A percentile compares a stretch with the other conserved stretches of the same genome.
These are phyloP conservation scores for Scarus forsteni DNA, from an alignment of 2,797 vertebrate genomes.

Conservation along the genomic window DNA sequence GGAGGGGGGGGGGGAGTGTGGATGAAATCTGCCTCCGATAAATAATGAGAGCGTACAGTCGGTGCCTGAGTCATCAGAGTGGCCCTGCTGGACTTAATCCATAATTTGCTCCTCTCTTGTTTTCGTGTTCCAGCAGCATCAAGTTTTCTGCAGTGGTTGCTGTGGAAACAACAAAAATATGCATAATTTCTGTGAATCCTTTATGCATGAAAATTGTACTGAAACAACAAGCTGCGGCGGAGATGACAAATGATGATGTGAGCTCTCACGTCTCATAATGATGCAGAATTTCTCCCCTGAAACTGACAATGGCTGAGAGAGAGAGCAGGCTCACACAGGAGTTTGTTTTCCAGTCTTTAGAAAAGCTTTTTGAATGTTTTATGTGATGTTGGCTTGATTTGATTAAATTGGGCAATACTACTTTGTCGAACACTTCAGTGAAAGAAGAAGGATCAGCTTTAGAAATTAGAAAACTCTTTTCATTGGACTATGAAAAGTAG, in stretches of 20 bases:
- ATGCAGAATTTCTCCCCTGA: neutral
- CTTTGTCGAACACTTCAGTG: too few relatives aligned
- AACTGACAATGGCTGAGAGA: neutral
- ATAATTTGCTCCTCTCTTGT: slow-evolving; percentile 11
- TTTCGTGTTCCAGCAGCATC: slow-evolving; percentile 13
- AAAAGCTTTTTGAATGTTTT: too few relatives aligned
- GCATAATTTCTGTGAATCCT: slow-evolving; percentile 16
- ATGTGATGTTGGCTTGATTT: too few relatives aligned
- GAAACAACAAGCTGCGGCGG: slow-evolving; percentile 4
- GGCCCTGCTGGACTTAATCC: slow-evolving; percentile 6
- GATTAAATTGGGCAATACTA: too few relatives aligned
- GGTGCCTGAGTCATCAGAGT: slow-evolving; percentile 12
- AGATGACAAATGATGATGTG: slow-evolving; percentile 4
- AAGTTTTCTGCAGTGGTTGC: slow-evolving; percentile 52
- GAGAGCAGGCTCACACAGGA: neutral
- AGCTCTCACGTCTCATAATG: neutral
- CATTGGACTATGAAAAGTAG: too few relatives aligned
- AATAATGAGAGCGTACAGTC: neutral
- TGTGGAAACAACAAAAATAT: slow-evolving; percentile 59
- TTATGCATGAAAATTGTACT: slow-evolving; percentile 13
- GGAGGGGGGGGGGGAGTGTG: slow-evolving; percentile 16
- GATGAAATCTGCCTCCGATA: neutral
- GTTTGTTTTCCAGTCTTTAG: too few relatives aligned
- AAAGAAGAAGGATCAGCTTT: too few relatives aligned
- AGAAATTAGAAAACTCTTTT: too few relatives aligned